A percentile compares a stretch with the other conserved stretches of the same genome.
These are phyloP conservation scores for Drosophila nikananu DNA, from an alignment of 1,140 invertebrate genomes.

Conservation along the genomic window DNA sequence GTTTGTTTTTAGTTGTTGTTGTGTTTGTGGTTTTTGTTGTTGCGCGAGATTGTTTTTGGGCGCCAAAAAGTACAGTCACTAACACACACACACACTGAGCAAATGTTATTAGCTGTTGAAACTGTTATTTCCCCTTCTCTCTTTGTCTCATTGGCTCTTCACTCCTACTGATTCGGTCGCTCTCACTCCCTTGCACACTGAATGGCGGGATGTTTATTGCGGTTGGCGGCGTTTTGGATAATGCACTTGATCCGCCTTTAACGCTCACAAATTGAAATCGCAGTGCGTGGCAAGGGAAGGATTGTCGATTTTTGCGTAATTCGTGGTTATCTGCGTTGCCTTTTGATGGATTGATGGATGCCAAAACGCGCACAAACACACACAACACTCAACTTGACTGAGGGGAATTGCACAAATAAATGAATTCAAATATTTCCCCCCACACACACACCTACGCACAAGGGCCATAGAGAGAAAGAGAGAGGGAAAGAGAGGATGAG, in stretches of 20 bases:
- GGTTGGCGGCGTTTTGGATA: slow-evolving; percentile 47
- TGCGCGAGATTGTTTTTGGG: slow-evolving; percentile 53
- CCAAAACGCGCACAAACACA: slow-evolving; percentile 55
- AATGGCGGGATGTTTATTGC: slow-evolving; percentile 56
- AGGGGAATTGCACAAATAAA: slow-evolving; percentile 82
- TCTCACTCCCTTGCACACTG: slow-evolving; percentile 21
- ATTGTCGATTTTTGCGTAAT: slow-evolving; percentile 27
- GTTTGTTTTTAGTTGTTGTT: not conserved
- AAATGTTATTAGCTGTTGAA: slow-evolving; percentile 55
- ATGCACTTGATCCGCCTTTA: slow-evolving; percentile 39
- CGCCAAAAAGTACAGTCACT: slow-evolving; percentile 78
- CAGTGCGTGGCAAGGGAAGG: not conserved
- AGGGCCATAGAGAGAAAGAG: slow-evolving; percentile 8
- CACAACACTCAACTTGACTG: slow-evolving; percentile 75
- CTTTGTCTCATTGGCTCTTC: not conserved
- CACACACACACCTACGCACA: slow-evolving; percentile 1
- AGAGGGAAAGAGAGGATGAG: slow-evolving; percentile 13
- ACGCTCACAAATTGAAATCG: slow-evolving; percentile 1
- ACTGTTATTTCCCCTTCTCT: slow-evolving; percentile 32
- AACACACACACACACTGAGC: slow-evolving; percentile 10
- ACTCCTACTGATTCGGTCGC: not conserved
- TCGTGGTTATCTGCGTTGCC: slow-evolving; percentile 17
- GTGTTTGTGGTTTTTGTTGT: slow-evolving; percentile 13
- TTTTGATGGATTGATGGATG: slow-evolving; percentile 48
- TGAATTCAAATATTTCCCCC: slow-evolving; percentile 71